These are phyloP conservation scores for Hermetia illucens DNA, from an alignment of 1,140 invertebrate species.

Conservation along the genomic window DNA sequence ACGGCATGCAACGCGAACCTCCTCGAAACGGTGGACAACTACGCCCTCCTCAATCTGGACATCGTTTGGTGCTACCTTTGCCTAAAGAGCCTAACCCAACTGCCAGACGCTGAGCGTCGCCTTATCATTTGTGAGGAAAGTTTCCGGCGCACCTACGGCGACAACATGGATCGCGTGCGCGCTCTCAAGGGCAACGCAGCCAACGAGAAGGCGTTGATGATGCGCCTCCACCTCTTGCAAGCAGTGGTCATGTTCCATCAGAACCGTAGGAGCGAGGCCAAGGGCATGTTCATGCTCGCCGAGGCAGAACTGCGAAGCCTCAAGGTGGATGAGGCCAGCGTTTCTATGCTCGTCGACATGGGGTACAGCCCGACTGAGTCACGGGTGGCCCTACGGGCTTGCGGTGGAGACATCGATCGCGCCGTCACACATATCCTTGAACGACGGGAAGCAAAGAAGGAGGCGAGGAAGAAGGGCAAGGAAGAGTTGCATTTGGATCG, in stretches of 20 bases:
- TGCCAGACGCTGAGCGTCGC: slow-evolving; percentile 54
- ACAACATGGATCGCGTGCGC: slow-evolving; percentile 49
- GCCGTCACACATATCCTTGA: slow-evolving; percentile 50
- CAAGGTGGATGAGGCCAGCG: slow-evolving; percentile 42
- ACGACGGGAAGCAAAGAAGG: slow-evolving; percentile 34
- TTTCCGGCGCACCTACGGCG: slow-evolving; percentile 54
- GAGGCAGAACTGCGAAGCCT: slow-evolving; percentile 42
- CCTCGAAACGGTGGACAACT: slow-evolving; percentile 60
- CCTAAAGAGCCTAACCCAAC: slow-evolving; percentile 47
- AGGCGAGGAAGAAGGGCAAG: slow-evolving; percentile 35
- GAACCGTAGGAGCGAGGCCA: slow-evolving; percentile 45
- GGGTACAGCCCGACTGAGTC: slow-evolving; percentile 47
- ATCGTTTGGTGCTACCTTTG: slow-evolving; percentile 75
- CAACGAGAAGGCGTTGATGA: slow-evolving; percentile 54
- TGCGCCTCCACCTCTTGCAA: slow-evolving; percentile 62
- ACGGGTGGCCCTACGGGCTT: slow-evolving; percentile 46
- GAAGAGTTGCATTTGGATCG: slow-evolving; percentile 34
- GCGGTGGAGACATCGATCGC: slow-evolving; percentile 38
- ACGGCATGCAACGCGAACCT: slow-evolving; percentile 50
- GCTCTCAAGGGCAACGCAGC: slow-evolving; percentile 48
- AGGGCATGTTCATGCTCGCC: slow-evolving; percentile 38
- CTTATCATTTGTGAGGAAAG: slow-evolving; percentile 47
- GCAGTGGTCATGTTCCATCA: slow-evolving; percentile 62
- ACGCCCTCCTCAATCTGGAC: slow-evolving; percentile 63
- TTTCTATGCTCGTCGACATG: slow-evolving; percentile 40